Base-by-base conservation (phyloP, 92 coral and sea anemone genomes). In the Phenganax marumi region DNA sequence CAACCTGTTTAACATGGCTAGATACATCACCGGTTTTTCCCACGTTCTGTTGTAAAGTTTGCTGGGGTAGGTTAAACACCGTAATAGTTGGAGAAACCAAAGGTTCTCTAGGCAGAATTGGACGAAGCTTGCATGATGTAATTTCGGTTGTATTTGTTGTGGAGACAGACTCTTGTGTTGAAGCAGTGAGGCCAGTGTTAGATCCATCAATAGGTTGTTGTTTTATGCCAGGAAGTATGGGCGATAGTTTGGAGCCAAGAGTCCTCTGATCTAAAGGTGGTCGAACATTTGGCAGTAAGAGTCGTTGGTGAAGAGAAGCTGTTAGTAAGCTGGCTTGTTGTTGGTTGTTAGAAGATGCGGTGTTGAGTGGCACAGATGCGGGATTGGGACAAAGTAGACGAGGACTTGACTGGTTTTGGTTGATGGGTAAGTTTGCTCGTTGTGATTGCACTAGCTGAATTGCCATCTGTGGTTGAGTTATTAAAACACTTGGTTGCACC, bases 1-100 rank as follows among this genome's bases (percentile, higher is more conserved):
- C 97, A 16, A 93, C 99, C 80, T 91, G 96, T 71, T 92, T 94
- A 8, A 97, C 98, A 80, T 85, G 85, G 23, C 89, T 92, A 61
- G 92, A 48, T 50, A 33, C 8, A 60, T 61, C 61, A 18, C 43
- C 68, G 17, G 68, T 46, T 12, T 78, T 60, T 12, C 33, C 53
- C 57, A 49, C 22, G 53, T 21, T 76, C 50, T 24, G 73, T 24
- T 68, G 19, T 14, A 54, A 24, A 22, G 24, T 48, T 24, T 55
- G 69, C 14, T 18, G 51, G 12, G 66, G 39, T 43, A 52, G 51
- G 19, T 66, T 66, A 11, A 19, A 46, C 17, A 62, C 12, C 65
- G 50, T 12, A 24, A 78, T 17, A 11, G 66, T 61, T 46, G 72
- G 58, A 3, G 73, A 43, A 19, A 62, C 83, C 18, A 78, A 39